Percentiles rank a stretch among this genome's conserved stretches.
phyloP scores from a whole-genome alignment of 2,797 vertebrate species.

The Pantherophis alleghaniensis region DNA sequence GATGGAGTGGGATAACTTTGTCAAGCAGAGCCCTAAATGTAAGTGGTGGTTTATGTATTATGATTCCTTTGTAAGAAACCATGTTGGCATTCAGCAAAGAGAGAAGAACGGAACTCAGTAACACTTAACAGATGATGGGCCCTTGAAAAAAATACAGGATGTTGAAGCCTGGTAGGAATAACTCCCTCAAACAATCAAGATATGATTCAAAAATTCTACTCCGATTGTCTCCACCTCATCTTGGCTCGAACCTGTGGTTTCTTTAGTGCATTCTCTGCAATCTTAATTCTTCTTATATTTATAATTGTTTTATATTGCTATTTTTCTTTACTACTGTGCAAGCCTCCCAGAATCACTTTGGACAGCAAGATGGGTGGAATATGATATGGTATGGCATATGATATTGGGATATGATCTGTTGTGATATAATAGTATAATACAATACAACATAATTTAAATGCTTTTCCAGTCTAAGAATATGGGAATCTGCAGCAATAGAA shows the following conservation, averaged over 20 bases:
- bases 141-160: neutral
- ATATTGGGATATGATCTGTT: neutral
- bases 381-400: neutral
- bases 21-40: neutral
- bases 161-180: neutral
- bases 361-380: neutral
- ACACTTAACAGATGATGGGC: neutral
- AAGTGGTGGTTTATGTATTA: neutral
- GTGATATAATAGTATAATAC: neutral
- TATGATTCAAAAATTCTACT: neutral
- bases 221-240: neutral
- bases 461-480: neutral
- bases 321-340: neutral
- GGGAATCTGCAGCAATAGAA: neutral
- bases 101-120: neutral
- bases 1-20: neutral
- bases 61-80: neutral
- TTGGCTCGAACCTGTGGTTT: neutral
- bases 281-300: neutral
- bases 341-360: neutral
- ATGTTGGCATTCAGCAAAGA: neutral
- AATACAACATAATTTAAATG: neutral
- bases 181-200: neutral
- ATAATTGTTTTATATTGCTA: neutral
- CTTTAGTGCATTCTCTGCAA: neutral